phyloP scores from a whole-genome alignment of 2,113 vertebrate species.

The Alosa alosa region DNA sequence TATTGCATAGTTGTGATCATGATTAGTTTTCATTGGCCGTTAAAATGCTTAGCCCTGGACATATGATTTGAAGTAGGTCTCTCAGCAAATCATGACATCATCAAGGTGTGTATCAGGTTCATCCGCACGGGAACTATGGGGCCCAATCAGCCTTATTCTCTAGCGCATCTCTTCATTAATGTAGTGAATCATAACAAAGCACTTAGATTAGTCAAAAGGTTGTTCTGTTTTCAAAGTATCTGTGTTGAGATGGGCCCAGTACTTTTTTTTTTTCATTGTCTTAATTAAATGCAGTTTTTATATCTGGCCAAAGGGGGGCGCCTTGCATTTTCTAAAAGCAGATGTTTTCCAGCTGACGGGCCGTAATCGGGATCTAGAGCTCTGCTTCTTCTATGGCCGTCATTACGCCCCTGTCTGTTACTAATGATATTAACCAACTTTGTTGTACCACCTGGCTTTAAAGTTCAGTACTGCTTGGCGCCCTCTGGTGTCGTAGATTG shows the following conservation, averaged over 20 bases:
- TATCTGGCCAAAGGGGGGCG: neutral
- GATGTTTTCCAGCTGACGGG: neutral
- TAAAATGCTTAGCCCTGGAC: neutral
- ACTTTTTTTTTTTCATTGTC: neutral
- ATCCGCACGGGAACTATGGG: neutral
- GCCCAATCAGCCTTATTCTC: neutral
- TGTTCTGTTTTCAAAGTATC: neutral
- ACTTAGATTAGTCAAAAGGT: neutral
- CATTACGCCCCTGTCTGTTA: neutral
- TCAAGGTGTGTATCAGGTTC: neutral
- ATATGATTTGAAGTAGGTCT: neutral
- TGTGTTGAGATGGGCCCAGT: neutral
- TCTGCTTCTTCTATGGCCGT: neutral
- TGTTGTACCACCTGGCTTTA: neutral
- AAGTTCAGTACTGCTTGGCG: neutral
- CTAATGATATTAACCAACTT: neutral
- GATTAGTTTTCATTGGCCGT: neutral
- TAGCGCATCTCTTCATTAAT: neutral
- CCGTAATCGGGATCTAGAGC: neutral
- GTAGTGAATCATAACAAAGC: neutral
- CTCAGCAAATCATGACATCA: neutral
- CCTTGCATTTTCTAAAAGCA: neutral
- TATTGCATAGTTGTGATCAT: neutral
- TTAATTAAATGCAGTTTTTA: conserved; percentile 7
- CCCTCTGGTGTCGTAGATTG: neutral